Evolutionary conservation across 2,797 vertebrate species (phyloP).

Genomic region (Falco biarmicus): DNA sequence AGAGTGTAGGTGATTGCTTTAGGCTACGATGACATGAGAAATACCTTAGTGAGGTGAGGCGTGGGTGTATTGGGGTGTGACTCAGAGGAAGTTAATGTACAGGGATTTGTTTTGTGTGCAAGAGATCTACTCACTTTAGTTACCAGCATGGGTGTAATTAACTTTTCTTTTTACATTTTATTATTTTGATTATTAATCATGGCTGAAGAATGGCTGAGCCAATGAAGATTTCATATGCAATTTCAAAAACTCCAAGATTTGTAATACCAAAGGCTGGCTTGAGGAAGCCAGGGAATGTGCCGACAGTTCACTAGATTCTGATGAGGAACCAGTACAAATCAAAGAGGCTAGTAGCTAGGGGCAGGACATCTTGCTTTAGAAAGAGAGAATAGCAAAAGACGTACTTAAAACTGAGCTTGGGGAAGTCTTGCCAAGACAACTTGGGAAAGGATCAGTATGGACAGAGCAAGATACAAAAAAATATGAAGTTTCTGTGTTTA

Average conservation of each 20-base stretch:
- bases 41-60: constrained; percentile 80
- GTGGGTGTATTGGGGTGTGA: constrained; percentile 78
- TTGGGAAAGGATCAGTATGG: background rate
- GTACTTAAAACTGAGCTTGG: background rate
- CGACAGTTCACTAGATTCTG: background rate
- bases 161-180: constrained; percentile 72
- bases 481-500: background rate
- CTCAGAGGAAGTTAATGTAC: constrained; percentile 73
- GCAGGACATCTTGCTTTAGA: background rate
- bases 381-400: background rate
- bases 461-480: background rate
- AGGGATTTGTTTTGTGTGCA: constrained; percentile 75
- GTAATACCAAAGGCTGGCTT: background rate
- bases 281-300: background rate
- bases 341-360: background rate
- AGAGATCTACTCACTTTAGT: constrained; percentile 75
- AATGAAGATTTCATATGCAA: constrained; percentile 57
- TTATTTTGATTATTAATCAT: constrained; percentile 75
- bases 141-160: constrained; percentile 72
- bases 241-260: constrained; percentile 54
- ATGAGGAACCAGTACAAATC: background rate
- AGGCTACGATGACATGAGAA: constrained; percentile 76
- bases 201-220: constrained; percentile 67
- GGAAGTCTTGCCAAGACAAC: background rate
- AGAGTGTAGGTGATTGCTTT: constrained; percentile 75